Base-by-base conservation (phyloP, 2,113 vertebrate genomes). In the Coreoperca whiteheadi region DNA sequence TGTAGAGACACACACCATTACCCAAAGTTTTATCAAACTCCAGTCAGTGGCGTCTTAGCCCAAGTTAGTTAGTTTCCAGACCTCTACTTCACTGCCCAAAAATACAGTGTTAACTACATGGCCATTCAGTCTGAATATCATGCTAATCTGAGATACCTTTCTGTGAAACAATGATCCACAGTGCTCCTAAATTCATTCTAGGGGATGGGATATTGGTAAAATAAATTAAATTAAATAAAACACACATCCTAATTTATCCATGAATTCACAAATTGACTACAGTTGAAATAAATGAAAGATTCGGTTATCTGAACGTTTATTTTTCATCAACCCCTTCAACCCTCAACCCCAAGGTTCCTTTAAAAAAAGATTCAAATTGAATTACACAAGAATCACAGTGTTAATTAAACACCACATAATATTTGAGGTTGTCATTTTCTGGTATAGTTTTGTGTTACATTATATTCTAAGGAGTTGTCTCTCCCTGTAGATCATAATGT, bases 361-460 rank as follows among this genome's bases (percentile, higher is more conserved):
- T 39, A 23, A 23, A 64, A 34, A 51, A 63, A 39, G n/a, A n/a
- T n/a, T n/a, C n/a, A n/a, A n/a, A n/a, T n/a, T n/a, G n/a, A n/a
- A n/a, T n/a, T n/a, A n/a, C n/a, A n/a, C n/a, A 59, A 60, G 50
- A 64, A 50, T 23, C 2, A 20, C 41, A 63, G 57, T 57, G 23
- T 64, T 57, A 50, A 75, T 50, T 39, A 57, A 75, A 85, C 50
- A 57, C 56, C 21, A n/a, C n/a, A 53, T 76, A 30, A 21, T 39
- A 51, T 41, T 30, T 63, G 4, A 51, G 7, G 11, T 8, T 18
- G 50, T 46, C 9, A 32, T 30, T 21, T 51, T 32, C 15, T 21
- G 4, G 3, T 32, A 21, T 8, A 11, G 14, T 25, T 51, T 25
- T 39, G 46, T 6, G 15, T 53, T 63, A 28, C 1, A n/a, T 48